Evolutionary conservation across 2,113 vertebrate species (phyloP).

Genomic region (Leptodactylus fuscus): DNA sequence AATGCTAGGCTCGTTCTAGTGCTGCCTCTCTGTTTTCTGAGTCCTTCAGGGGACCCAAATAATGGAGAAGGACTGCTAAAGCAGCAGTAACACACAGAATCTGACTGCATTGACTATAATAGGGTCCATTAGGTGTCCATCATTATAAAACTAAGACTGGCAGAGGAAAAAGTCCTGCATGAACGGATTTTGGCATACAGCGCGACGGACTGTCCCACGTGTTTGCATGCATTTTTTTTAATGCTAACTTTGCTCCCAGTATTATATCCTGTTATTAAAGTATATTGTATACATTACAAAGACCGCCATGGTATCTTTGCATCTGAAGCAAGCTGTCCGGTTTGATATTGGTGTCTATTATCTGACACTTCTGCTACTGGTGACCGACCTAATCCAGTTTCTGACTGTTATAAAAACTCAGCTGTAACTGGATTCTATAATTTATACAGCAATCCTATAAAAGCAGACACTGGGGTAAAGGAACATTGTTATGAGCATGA

Average conservation of each 20-base stretch:
- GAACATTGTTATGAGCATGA: constrained; percentile 10
- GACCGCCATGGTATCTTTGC: background rate
- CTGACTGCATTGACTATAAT: too few species aligned
- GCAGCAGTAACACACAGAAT: too few species aligned
- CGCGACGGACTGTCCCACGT: too few species aligned
- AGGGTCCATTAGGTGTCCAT: too few species aligned
- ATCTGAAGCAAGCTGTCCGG: background rate
- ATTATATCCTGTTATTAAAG: background rate
- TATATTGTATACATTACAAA: background rate
- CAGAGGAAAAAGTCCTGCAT: too few species aligned
- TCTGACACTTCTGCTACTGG: background rate
- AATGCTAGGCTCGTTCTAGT: too few species aligned
- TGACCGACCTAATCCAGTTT: background rate
- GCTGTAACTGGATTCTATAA: constrained; percentile 15
- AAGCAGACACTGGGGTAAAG: background rate
- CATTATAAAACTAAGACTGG: too few species aligned
- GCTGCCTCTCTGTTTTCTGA: too few species aligned
- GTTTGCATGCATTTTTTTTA: too few species aligned
- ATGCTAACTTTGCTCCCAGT: background rate
- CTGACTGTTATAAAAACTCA: constrained; percentile 10
- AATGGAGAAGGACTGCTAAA: too few species aligned
- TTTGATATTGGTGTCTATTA: background rate
- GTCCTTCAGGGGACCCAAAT: too few species aligned
- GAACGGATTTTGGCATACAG: too few species aligned
- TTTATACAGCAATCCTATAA: background rate